These are phyloP conservation scores for Ptyas mucosa DNA, from an alignment of 2,113 vertebrate genomes.

Conservation along the genomic window DNA sequence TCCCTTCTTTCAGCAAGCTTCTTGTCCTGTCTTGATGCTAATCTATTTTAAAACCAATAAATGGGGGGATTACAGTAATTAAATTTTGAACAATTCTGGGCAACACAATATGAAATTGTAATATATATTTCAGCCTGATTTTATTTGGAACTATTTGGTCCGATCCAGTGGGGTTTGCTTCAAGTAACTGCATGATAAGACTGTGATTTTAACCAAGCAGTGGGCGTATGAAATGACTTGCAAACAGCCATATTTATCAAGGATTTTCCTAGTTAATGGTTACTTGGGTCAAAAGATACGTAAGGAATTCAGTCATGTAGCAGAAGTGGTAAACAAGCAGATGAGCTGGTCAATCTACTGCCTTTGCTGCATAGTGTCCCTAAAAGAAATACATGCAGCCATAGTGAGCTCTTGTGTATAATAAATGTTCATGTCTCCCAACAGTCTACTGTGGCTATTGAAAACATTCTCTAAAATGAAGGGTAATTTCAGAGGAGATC, in stretches of 20 bases:
- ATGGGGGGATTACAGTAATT: neutral
- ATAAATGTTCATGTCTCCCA: neutral
- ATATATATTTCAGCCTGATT: neutral
- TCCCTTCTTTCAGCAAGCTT: neutral
- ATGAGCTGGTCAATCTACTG: neutral
- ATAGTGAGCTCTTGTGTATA: no score
- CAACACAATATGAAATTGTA: neutral
- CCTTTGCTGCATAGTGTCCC: neutral
- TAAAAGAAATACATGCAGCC: neutral
- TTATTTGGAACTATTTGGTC: neutral
- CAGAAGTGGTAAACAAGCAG: neutral
- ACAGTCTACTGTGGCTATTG: neutral
- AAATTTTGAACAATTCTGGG: neutral
- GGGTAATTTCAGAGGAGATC: neutral
- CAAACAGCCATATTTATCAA: slow-evolving; percentile 3
- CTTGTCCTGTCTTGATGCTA: neutral
- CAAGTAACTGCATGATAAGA: neutral
- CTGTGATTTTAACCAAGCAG: neutral
- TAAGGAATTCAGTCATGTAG: neutral
- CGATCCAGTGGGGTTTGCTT: neutral
- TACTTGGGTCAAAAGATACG: slow-evolving; percentile 5
- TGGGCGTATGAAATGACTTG: slow-evolving; percentile 15
- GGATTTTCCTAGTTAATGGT: neutral
- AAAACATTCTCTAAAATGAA: neutral
- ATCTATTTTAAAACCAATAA: neutral